phyloP scores from a whole-genome alignment of 2,113 vertebrate genomes.

The Mirounga angustirostris region DNA sequence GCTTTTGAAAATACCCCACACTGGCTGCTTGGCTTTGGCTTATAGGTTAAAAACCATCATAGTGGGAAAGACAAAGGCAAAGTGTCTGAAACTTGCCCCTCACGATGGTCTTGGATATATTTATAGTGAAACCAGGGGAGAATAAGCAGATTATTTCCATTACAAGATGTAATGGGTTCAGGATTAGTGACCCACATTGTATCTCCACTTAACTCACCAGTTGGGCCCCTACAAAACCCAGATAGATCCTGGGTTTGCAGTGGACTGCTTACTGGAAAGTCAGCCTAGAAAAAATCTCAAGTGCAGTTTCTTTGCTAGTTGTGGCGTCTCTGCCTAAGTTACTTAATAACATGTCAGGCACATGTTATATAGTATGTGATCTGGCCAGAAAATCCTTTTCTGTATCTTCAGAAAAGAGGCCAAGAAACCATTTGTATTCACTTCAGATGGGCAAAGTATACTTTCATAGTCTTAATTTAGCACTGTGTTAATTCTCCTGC shows the following conservation, averaged over 20 bases:
- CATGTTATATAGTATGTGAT: neutral
- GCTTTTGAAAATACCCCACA: neutral
- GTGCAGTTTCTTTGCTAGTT: neutral
- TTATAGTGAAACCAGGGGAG: neutral
- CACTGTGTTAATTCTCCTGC: neutral
- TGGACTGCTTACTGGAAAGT: neutral
- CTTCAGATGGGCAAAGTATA: neutral
- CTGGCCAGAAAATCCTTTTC: neutral
- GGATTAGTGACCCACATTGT: neutral
- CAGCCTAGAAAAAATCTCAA: neutral
- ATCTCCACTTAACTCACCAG: neutral
- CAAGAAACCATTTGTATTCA: neutral
- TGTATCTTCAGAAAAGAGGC: neutral
- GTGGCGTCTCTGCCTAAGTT: neutral
- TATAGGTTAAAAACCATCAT: neutral
- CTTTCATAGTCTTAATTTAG: neutral
- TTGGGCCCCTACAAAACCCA: neutral
- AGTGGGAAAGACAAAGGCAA: neutral
- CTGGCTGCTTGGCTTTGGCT: neutral
- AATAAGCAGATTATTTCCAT: neutral
- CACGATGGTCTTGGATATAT: neutral
- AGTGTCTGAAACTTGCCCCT: neutral
- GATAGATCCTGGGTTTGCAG: neutral
- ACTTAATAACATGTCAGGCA: neutral
- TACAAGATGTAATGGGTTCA: neutral